A percentile compares a stretch with the other conserved stretches of the same genome.
Evolutionary conservation across 2,797 vertebrate genomes (phyloP).

Genomic region (Amazona ochrocephala): DNA sequence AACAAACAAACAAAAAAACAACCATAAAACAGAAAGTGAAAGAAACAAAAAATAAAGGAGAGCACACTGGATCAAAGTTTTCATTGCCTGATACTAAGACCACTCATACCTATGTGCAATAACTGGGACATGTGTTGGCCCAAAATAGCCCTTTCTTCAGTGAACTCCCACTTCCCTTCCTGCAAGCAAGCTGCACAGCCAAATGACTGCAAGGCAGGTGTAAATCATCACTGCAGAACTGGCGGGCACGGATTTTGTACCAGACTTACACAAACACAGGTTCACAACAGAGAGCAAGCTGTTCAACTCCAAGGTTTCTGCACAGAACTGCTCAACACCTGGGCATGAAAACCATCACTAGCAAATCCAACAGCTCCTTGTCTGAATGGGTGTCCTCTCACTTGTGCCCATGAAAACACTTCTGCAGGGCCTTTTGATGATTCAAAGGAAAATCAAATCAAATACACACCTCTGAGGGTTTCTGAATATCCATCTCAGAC

Average conservation of each 20-base stretch:
- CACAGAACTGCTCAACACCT: background rate
- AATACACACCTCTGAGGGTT: background rate
- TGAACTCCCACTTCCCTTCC: background rate
- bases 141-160: background rate
- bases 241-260: too few species aligned
- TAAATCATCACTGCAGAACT: background rate
- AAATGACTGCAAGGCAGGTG: background rate
- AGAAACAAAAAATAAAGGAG: background rate
- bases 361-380: background rate
- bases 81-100: background rate
- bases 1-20: too few species aligned
- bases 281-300: too few species aligned
- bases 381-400: too few species aligned
- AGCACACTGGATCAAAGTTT: background rate
- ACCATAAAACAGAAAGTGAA: background rate
- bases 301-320: background rate
- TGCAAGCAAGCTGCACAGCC: fast-evolving
- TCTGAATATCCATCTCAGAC: background rate
- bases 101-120: too few species aligned
- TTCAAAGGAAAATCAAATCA: background rate
- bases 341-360: fast-evolving
- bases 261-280: too few species aligned
- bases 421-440: background rate
- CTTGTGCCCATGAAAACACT: background rate
- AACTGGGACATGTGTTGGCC: background rate